Evolutionary conservation across 2,797 vertebrate genomes (phyloP), one percentile per base, ranked within the genome.

Genomic region (Gymnodraco acuticeps): DNA sequence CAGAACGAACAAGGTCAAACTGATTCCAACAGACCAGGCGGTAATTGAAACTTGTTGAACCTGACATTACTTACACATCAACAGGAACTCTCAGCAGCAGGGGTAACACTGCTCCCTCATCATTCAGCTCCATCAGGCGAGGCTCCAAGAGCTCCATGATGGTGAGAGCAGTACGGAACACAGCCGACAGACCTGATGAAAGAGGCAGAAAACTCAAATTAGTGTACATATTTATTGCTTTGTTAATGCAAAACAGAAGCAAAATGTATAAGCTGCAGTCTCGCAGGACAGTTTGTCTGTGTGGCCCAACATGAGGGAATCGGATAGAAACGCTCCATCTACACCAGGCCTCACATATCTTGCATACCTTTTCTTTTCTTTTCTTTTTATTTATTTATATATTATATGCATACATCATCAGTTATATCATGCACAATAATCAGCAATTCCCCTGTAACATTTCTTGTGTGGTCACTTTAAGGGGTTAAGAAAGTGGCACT

Each of bases 31-130:
- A 46, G 17, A 46, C 15, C 5, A 58, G 16, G n/a, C 19, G 19
- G 10, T 43, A 16, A 6, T 9, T 20, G 7, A 43, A 16, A 6
- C 11, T 16, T 51, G 4, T 33, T 19, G 14, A 61, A n/a, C 31
- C 2, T 38, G 13, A 43, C 41, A 58, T 54, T 66, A 93, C 94
- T 92, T 80, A 94, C 95, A 95, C 75, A 20, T 95, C 91, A 33
- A 93, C 89, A 72, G 95, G 95, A 1, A 95, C 92, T 70, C 93
- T 87, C 43, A 95, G 70, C 60, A 95, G 85, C 63, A 94, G 80
- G 3, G 93, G 92, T 20, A 95, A 73, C 51, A 95, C 83, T 0
- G 90, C 62, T 47, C 80, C 89, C 76, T 95, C 92, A 27, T 95
- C 94, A 0, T 50, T 87, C 89, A 94, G 89, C 3, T 70, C 85